Conservation (phyloP, 2,113 vertebrate species). For the Thunnus maccoyii region DNA sequence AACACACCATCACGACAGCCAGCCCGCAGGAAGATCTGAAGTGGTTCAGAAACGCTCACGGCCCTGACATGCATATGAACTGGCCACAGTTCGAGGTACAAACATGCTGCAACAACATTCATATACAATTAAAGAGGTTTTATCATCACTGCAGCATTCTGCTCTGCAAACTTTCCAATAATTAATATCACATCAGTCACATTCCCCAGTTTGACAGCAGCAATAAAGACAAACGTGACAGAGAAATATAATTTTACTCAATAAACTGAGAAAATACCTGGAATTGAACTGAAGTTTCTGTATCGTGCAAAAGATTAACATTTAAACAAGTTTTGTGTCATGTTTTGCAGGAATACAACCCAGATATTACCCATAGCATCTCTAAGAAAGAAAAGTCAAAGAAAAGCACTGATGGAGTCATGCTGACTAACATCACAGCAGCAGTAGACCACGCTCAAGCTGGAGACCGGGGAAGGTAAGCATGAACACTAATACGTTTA, state of each 20-base stretch:
- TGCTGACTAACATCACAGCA: constrained; percentile 84
- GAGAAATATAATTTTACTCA: background rate
- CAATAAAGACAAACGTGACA: background rate
- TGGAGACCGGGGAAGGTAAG: constrained; percentile 90
- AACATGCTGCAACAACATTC: background rate
- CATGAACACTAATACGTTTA: background rate
- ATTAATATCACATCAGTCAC: background rate
- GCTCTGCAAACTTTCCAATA: too few relatives aligned
- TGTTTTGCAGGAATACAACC: constrained; percentile 92
- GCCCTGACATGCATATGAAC: constrained; percentile 97
- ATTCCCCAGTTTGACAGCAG: background rate
- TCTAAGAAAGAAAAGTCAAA: constrained; percentile 90
- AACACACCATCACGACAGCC: constrained; percentile 89
- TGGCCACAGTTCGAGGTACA: constrained; percentile 97
- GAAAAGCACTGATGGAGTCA: constrained; percentile 88
- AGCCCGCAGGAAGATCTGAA: constrained; percentile 94
- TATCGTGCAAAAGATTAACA: background rate
- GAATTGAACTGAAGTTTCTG: background rate
- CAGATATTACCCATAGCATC: constrained; percentile 90
- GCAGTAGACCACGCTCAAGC: constrained; percentile 80
- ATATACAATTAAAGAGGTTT: background rate
- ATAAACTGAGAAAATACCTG: background rate
- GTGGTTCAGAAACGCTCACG: constrained; percentile 91
- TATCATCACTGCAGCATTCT: too few relatives aligned
- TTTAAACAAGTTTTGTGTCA: background rate